Evolutionary conservation across 1,140 invertebrate species (phyloP).

Genomic region (Steinernema khuongi): DNA sequence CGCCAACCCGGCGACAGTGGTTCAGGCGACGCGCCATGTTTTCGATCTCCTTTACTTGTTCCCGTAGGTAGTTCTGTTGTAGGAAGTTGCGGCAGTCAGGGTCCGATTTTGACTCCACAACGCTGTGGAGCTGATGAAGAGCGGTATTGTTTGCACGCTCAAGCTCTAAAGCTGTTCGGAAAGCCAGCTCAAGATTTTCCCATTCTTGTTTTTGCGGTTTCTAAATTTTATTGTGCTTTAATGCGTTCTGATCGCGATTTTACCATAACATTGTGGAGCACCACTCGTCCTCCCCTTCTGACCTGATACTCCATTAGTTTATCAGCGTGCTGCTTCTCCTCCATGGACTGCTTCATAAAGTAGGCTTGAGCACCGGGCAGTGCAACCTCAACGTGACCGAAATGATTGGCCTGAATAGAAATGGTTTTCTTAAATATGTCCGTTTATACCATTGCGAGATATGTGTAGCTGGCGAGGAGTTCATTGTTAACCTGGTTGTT

Average conservation of each 20-base stretch:
- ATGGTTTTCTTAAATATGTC: neutral
- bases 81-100: slow-evolving; percentile 62
- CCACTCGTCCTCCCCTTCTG: slow-evolving; percentile 67
- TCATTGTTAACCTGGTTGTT: slow-evolving; percentile 85
- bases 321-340: slow-evolving; percentile 69
- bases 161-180: slow-evolving; percentile 69
- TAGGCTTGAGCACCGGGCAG: slow-evolving; percentile 68
- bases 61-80: slow-evolving; percentile 39
- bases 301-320: slow-evolving; percentile 73
- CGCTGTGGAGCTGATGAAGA: slow-evolving; percentile 68
- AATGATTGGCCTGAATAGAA: slow-evolving; percentile 65
- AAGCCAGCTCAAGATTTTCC: slow-evolving; percentile 67
- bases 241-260: neutral
- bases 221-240: neutral
- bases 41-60: slow-evolving; percentile 69
- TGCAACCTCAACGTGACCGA: slow-evolving; percentile 74
- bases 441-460: slow-evolving; percentile 70
- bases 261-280: slow-evolving; percentile 53
- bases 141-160: slow-evolving; percentile 75
- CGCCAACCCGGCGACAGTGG: slow-evolving; percentile 69
- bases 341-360: slow-evolving; percentile 65
- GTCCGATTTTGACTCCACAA: slow-evolving; percentile 68
- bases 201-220: slow-evolving; percentile 62
- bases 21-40: slow-evolving; percentile 69
- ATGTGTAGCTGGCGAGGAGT: slow-evolving; percentile 75